Percentiles rank a stretch among this genome's conserved stretches.
These are phyloP conservation scores for Argentina silus DNA, from an alignment of 2,797 vertebrate genomes.

Conservation along the genomic window DNA sequence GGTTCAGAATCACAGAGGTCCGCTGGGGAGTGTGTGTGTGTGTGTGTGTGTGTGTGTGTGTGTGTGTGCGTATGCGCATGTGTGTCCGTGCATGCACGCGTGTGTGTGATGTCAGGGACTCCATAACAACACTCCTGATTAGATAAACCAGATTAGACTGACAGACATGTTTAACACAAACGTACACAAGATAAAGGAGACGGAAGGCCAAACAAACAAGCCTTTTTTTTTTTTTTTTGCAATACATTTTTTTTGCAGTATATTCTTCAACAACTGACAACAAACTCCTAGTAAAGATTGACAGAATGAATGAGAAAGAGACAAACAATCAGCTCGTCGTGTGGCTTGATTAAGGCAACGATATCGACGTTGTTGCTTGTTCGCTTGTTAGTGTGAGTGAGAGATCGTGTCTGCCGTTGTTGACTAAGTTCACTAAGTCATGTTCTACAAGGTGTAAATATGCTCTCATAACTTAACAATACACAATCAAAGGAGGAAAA, in stretches of 20 bases:
- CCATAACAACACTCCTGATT: background rate
- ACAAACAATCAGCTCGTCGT: no score
- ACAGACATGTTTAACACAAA: background rate
- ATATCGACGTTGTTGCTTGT: no score
- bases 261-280: no score
- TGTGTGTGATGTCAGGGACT: background rate
- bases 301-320: no score
- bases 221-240: no score
- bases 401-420: no score
- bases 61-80: constrained; percentile 40
- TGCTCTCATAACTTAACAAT: constrained; percentile 35
- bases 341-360: no score
- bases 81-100: constrained; percentile 38
- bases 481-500: constrained; percentile 20
- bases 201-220: background rate
- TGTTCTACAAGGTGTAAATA: constrained; percentile 7
- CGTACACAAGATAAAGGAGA: background rate
- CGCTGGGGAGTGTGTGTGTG: constrained; percentile 18
- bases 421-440: background rate
- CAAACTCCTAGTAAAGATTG: no score
- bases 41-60: constrained; percentile 22
- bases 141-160: constrained; percentile 12
- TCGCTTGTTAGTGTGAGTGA: no score
- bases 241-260: no score
- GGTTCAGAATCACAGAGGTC: constrained; percentile 42